Base-by-base conservation (phyloP, 1,140 invertebrate species). In the Neomicropteryx cornuta region DNA sequence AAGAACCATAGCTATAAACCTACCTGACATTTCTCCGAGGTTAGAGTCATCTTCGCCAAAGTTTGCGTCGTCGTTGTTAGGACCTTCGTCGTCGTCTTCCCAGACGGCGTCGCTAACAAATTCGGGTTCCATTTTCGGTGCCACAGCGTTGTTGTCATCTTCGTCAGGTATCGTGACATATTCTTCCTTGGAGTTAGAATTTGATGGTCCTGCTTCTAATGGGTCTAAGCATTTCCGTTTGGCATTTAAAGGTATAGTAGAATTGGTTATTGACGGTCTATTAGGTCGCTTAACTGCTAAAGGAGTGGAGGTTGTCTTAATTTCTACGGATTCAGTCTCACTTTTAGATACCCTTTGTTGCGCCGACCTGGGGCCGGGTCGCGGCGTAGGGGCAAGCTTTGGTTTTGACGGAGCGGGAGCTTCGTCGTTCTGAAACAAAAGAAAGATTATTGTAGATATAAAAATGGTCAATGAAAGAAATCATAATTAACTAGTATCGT, bases 301-400 rank as follows among this genome's bases (percentile, higher is more conserved):
- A 59, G 64, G 62, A 60, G 62, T 66, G 56, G 56, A 59, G 57
- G 60, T 60, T 58, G 61, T 60, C 66, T 66, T 68, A 68, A 55
- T 51, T 62, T 68, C 66, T 68, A 68, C 58, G n/a, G n/a, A n/a
- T 58, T 68, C 66, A 68, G 66, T 68, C 66, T 68, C 66, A 62
- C 62, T 51, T 56, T 63, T 60, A 55, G 65, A 66, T 65, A 65
- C 62, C 61, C 66, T 60, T 62, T 68, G 63, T 56, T 68, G 63
- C 59, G 63, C 66, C 60, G 66, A 68, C 58, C 66, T 60, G 48
- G 66, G 66, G 58, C 66, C 66, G 60, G 66, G 66, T 57, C 66
- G 60, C 37, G 66, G 62, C n/a, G 66, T 65, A 58, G 66, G 64
- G 37, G 44, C 45, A 38, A 43, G 46, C 58, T 68, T 68, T 63